Evolutionary conservation across 2,888 invertebrate species (phyloP).

Genomic region (Dryomyza anilis): DNA sequence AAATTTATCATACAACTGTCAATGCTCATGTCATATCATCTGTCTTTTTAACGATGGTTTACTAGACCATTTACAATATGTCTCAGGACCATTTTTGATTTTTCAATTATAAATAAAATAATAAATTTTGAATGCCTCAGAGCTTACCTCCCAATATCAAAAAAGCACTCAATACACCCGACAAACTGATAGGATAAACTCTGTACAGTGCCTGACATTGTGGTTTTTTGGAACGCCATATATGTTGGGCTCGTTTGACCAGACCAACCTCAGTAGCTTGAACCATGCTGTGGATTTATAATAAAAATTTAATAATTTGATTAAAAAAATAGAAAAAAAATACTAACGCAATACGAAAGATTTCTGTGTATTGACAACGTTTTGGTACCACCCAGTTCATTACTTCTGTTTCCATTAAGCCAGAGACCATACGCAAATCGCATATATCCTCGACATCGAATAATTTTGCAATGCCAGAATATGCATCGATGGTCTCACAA

Average conservation of each 20-base stretch:
- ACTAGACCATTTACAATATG: too few relatives aligned
- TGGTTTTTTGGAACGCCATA: constrained; percentile 28
- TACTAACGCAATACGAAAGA: constrained; percentile 55
- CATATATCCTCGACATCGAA: constrained; percentile 62
- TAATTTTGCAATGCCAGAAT: constrained; percentile 57
- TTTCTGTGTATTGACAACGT: constrained; percentile 58
- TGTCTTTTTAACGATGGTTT: too few relatives aligned
- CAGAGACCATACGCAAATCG: constrained; percentile 56
- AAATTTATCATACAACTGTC: too few relatives aligned
- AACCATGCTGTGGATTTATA: constrained; percentile 20
- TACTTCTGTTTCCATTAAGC: constrained; percentile 50
- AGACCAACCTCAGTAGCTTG: constrained; percentile 30
- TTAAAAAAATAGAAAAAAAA: not conserved
- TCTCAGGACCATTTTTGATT: too few relatives aligned
- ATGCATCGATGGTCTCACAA: constrained; percentile 61
- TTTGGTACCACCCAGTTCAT: constrained; percentile 60
- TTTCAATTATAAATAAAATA: too few relatives aligned
- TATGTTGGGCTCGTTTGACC: constrained; percentile 16
- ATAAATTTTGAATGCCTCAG: too few relatives aligned
- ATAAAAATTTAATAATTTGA: not conserved
- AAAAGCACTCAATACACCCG: constrained; percentile 31
- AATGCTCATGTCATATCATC: too few relatives aligned
- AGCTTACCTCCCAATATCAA: constrained; percentile 29
- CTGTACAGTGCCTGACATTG: constrained; percentile 30
- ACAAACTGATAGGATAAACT: constrained; percentile 31